These are phyloP conservation scores for Leuciscus idus DNA, from an alignment of 2,113 vertebrate species.

Conservation along the genomic window DNA sequence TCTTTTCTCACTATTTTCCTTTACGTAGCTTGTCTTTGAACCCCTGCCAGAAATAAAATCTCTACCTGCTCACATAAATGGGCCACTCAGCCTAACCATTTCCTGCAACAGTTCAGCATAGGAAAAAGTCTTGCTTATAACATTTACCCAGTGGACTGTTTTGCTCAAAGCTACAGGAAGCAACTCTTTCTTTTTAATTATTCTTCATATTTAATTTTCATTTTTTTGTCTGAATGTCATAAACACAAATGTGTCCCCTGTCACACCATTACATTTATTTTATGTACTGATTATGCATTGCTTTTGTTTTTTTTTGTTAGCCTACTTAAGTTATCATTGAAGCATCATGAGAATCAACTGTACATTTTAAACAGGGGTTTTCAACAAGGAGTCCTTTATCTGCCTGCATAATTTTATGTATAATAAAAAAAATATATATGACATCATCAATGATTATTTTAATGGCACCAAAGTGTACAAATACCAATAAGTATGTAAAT, in stretches of 20 bases:
- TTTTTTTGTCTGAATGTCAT: neutral
- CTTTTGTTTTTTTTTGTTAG: neutral
- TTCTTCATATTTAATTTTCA: neutral
- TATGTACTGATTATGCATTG: neutral
- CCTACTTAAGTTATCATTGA: neutral
- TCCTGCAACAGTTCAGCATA: neutral
- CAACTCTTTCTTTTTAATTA: neutral
- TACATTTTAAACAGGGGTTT: neutral
- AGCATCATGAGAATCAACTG: neutral
- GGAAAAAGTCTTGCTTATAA: neutral
- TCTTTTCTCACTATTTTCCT: neutral
- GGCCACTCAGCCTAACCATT: slow-evolving; percentile 50
- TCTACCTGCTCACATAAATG: slow-evolving; percentile 13
- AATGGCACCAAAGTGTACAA: no score
- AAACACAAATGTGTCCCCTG: neutral
- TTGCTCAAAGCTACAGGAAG: neutral
- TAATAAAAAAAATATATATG: no score
- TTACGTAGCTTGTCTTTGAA: slow-evolving; percentile 3
- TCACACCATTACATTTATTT: neutral
- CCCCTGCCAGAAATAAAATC: slow-evolving; percentile 1
- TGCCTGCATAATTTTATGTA: neutral
- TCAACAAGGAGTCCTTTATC: neutral
- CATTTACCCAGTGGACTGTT: neutral
- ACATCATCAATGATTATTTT: no score
- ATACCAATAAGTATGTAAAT: no score